phyloP scores from a whole-genome alignment of 1,140 invertebrate species.

The Platorchestia sp. region DNA sequence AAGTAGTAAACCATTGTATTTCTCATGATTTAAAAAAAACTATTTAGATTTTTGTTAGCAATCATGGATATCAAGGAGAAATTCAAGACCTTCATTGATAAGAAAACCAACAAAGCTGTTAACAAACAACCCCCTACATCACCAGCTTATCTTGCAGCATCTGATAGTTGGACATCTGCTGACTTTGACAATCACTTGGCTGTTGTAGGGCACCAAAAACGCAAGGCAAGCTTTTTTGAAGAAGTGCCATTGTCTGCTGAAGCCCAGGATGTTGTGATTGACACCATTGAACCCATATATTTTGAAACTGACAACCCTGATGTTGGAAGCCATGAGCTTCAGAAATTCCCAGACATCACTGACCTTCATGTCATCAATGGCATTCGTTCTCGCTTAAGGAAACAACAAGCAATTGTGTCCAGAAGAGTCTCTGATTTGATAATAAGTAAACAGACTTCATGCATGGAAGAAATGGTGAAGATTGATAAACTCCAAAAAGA shows the following conservation, averaged over 20 bases:
- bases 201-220: constrained; percentile 59
- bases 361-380: constrained; percentile 79
- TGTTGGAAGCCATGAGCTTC: constrained; percentile 62
- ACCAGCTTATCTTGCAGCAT: constrained; percentile 47
- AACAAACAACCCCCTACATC: constrained; percentile 56
- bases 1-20: background rate
- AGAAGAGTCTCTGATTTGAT: constrained; percentile 92
- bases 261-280: constrained; percentile 66
- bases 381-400: constrained; percentile 78
- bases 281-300: constrained; percentile 63
- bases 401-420: constrained; percentile 87
- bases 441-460: constrained; percentile 87
- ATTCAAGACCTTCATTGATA: constrained; percentile 67
- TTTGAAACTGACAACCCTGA: constrained; percentile 63
- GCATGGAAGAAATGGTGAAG: constrained; percentile 84
- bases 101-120: constrained; percentile 60
- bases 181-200: constrained; percentile 64
- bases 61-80: constrained; percentile 68
- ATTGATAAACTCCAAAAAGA: constrained; percentile 84
- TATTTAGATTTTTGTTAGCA: constrained; percentile 29
- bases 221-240: constrained; percentile 57
- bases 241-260: constrained; percentile 62
- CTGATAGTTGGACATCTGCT: constrained; percentile 60
- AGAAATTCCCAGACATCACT: constrained; percentile 74
- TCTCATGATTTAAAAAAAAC: background rate